Conservation (phyloP, 2,888 invertebrate genomes). For the Pedicia rivosa region DNA sequence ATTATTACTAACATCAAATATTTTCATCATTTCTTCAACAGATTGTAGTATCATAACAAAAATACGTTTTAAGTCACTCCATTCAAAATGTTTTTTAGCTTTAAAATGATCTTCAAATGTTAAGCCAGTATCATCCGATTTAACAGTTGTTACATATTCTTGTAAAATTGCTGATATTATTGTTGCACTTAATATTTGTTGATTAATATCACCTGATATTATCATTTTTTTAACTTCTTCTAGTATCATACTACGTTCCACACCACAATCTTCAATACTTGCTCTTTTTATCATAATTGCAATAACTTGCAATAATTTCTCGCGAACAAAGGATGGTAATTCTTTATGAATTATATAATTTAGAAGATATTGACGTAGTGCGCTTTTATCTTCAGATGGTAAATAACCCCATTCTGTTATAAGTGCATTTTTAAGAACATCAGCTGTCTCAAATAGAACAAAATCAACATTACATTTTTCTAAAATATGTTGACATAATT, state of each 20-base stretch:
- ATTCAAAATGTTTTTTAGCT: slow-evolving; percentile 74
- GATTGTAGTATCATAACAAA: slow-evolving; percentile 40
- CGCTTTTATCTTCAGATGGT: slow-evolving; percentile 47
- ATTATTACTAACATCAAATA: slow-evolving; percentile 34
- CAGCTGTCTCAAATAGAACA: slow-evolving; percentile 76
- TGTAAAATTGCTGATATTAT: slow-evolving; percentile 70
- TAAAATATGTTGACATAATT: slow-evolving; percentile 60
- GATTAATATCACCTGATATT: slow-evolving; percentile 55
- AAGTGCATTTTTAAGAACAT: slow-evolving; percentile 62
- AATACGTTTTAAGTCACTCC: slow-evolving; percentile 59
- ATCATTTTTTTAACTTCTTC: slow-evolving; percentile 64
- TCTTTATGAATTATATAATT: slow-evolving; percentile 56
- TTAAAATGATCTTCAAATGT: slow-evolving; percentile 78
- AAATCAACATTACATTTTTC: slow-evolving; percentile 58
- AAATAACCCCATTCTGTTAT: slow-evolving; percentile 71
- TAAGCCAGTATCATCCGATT: slow-evolving; percentile 73
- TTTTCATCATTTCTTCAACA: slow-evolving; percentile 7
- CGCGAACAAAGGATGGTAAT: slow-evolving; percentile 49
- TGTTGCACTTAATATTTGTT: slow-evolving; percentile 70
- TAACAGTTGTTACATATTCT: slow-evolving; percentile 73
- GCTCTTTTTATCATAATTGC: slow-evolving; percentile 78
- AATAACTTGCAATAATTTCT: slow-evolving; percentile 41
- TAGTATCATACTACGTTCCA: slow-evolving; percentile 48
- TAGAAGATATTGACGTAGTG: slow-evolving; percentile 60
- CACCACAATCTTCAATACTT: slow-evolving; percentile 56